A percentile compares a stretch with the other conserved stretches of the same genome.
Evolutionary conservation across 2,797 vertebrate genomes (phyloP).

Genomic region (Apodemus agrarius): DNA sequence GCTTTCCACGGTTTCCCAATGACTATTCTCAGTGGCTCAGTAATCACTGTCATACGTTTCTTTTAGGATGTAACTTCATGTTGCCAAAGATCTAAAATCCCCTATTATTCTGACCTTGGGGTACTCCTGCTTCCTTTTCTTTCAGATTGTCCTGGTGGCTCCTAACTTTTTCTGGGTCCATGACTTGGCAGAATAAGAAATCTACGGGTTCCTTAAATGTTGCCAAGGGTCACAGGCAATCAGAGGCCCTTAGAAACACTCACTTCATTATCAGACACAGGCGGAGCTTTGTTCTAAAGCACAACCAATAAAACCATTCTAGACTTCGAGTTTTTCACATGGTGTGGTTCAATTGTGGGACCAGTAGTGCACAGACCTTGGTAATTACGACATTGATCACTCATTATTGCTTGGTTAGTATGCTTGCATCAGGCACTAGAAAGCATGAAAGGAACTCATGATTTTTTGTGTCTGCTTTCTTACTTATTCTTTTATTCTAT

Average conservation of each 20-base stretch:
- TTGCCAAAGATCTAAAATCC: constrained; percentile 9
- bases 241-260: not conserved
- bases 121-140: not conserved
- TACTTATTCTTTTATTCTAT: not conserved
- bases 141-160: not conserved
- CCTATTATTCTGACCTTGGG: not conserved
- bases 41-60: constrained; percentile 20
- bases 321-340: not conserved
- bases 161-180: not conserved
- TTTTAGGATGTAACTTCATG: not conserved
- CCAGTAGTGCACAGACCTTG: not conserved
- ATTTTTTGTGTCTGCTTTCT: not conserved
- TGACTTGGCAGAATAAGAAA: not conserved
- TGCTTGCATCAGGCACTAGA: not conserved
- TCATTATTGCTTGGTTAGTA: not conserved
- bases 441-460: not conserved
- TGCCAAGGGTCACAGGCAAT: not conserved
- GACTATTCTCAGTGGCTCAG: constrained; percentile 38
- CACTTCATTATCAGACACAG: not conserved
- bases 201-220: not conserved
- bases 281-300: not conserved
- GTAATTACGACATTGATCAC: not conserved
- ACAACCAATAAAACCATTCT: not conserved
- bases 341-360: not conserved
- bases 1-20: constrained; percentile 59